Conservation (phyloP, 2,113 vertebrate species). For the Myotis brandtii region DNA sequence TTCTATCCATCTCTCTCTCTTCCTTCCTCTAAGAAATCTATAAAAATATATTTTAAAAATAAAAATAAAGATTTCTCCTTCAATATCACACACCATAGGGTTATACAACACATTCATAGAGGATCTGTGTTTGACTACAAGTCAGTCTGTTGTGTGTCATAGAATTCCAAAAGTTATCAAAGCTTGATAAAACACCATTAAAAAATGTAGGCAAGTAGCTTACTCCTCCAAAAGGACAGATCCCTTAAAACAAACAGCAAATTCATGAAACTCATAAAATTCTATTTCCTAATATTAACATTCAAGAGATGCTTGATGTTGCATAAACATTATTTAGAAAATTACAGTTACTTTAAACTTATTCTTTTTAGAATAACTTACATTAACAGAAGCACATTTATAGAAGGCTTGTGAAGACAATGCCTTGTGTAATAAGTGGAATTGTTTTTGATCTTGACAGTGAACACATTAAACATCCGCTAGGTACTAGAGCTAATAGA, state of each 20-base stretch:
- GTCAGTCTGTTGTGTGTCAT: background rate
- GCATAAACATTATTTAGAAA: slow-evolving; percentile 65
- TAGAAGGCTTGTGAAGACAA: slow-evolving; percentile 68
- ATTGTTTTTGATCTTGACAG: slow-evolving; percentile 62
- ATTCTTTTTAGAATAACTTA: slow-evolving; percentile 68
- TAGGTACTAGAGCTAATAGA: slow-evolving; percentile 68
- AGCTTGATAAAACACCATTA: background rate
- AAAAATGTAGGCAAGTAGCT: background rate
- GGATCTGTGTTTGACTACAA: background rate
- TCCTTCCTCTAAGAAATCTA: too few species aligned
- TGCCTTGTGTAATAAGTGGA: slow-evolving; percentile 57
- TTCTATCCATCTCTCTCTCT: too few species aligned
- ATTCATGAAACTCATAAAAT: slow-evolving; percentile 47
- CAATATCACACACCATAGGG: background rate
- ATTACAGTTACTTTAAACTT: slow-evolving; percentile 71
- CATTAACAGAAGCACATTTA: slow-evolving; percentile 64
- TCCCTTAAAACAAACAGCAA: slow-evolving; percentile 30
- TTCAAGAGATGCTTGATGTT: slow-evolving; percentile 26
- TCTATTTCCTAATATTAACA: slow-evolving; percentile 60
- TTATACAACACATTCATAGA: background rate
- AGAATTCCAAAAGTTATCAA: background rate
- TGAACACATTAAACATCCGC: slow-evolving; percentile 72
- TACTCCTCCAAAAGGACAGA: background rate
- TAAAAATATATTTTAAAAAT: too few species aligned
- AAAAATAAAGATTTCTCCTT: background rate